A percentile compares a stretch with the other conserved stretches of the same genome.
Evolutionary conservation across 2,888 invertebrate genomes (phyloP).

Genomic region (Lasioglossum zephyrum): DNA sequence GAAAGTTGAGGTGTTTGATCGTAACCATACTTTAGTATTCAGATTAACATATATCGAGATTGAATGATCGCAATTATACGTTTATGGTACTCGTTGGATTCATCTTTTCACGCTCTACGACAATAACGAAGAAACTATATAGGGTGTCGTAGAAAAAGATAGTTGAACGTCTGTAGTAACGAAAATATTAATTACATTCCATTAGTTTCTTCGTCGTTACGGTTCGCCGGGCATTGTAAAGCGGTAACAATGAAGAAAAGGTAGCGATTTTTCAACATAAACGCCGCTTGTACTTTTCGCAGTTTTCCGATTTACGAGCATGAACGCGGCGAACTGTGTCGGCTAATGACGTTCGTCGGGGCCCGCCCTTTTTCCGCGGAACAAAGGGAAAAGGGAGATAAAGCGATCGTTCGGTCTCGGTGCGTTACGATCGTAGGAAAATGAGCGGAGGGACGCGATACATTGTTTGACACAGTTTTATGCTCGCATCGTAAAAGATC

Average conservation of each 20-base stretch:
- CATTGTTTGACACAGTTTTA: constrained; percentile 53
- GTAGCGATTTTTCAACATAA: neutral
- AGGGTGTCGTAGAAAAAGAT: neutral
- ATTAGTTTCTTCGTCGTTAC: neutral
- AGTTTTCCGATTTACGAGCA: constrained; percentile 1
- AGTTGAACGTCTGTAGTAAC: neutral
- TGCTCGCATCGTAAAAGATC: constrained; percentile 54
- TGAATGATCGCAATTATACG: neutral
- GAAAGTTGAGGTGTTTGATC: neutral
- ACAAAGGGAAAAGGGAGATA: constrained; percentile 4
- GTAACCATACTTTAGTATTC: neutral
- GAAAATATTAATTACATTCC: neutral
- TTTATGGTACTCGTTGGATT: neutral
- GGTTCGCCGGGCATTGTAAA: neutral
- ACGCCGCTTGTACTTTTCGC: neutral
- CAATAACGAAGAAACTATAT: neutral
- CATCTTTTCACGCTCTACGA: neutral
- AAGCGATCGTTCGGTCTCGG: constrained; percentile 12
- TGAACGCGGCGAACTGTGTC: neutral
- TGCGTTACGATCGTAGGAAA: constrained; percentile 39
- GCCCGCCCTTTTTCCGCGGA: neutral
- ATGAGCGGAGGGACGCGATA: constrained; percentile 20
- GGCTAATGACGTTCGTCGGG: neutral
- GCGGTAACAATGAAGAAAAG: neutral
- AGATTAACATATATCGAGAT: neutral